A percentile compares a stretch with the other conserved stretches of the same genome.
Evolutionary conservation across 2,113 vertebrate species (phyloP).

Genomic region (Actenoides lindsayi): DNA sequence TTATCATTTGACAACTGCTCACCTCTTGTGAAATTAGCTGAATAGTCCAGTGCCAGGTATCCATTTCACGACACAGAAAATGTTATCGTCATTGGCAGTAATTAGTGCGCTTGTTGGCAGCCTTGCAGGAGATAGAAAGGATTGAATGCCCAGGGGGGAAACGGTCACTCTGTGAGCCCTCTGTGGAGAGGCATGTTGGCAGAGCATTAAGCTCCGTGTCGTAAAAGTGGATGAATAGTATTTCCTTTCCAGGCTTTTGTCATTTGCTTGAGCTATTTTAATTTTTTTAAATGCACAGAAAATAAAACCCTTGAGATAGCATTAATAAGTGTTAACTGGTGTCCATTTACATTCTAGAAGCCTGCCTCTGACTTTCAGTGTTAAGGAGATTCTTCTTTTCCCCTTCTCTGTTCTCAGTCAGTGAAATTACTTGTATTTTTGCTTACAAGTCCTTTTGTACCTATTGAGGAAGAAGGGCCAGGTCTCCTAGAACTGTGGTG

Average conservation of each 20-base stretch:
- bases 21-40: neutral
- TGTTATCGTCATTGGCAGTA: neutral
- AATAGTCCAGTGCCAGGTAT: constrained; percentile 7
- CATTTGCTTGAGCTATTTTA: neutral
- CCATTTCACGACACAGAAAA: constrained; percentile 10
- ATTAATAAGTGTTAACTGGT: neutral
- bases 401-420: neutral
- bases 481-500: neutral
- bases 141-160: neutral
- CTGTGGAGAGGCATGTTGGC: neutral
- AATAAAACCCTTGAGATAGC: neutral
- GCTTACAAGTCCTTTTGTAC: neutral
- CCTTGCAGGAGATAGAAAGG: neutral
- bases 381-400: neutral
- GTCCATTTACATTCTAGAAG: neutral
- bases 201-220: neutral
- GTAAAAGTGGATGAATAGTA: neutral
- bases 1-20: neutral
- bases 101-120: neutral
- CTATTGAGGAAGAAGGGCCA: neutral
- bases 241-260: neutral
- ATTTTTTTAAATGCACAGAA: neutral
- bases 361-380: neutral
- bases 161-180: neutral
- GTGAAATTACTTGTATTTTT: neutral